These are phyloP conservation scores for Caenorhabditis sp. DNA, from an alignment of 2,888 invertebrate species.

Conservation along the genomic window DNA sequence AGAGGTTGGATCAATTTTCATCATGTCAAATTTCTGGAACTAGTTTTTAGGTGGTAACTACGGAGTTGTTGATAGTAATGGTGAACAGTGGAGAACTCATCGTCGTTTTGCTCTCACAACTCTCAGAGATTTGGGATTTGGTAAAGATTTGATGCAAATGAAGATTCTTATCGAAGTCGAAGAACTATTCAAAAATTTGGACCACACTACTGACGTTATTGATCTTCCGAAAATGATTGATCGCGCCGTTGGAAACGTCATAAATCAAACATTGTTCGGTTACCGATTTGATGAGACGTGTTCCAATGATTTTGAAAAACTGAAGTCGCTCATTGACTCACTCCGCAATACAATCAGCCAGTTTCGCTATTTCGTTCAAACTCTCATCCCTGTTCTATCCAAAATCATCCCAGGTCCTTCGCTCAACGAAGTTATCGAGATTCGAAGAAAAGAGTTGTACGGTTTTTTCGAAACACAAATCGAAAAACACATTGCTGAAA, in stretches of 20 bases:
- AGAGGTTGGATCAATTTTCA: constrained; percentile 9
- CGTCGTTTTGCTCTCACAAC: constrained; percentile 27
- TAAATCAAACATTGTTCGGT: constrained; percentile 47
- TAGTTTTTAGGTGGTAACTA: constrained; percentile 12
- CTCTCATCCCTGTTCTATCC: constrained; percentile 25
- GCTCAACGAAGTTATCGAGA: constrained; percentile 23
- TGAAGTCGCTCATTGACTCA: constrained; percentile 19
- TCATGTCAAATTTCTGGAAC: not conserved
- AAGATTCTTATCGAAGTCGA: constrained; percentile 36
- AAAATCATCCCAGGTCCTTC: constrained; percentile 31
- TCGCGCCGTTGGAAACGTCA: constrained; percentile 40
- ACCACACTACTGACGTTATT: not conserved
- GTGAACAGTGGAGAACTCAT: constrained; percentile 34
- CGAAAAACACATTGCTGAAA: constrained; percentile 29
- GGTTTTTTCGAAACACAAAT: constrained; percentile 42
- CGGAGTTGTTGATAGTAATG: constrained; percentile 38
- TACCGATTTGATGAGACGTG: constrained; percentile 45
- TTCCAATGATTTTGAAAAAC: constrained; percentile 15
- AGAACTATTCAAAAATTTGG: constrained; percentile 16
- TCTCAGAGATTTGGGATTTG: constrained; percentile 33
- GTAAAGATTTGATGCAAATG: constrained; percentile 36
- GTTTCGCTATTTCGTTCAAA: constrained; percentile 24
- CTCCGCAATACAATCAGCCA: constrained; percentile 28
- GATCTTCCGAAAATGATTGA: constrained; percentile 28
- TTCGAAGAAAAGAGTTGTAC: constrained; percentile 40